Base-by-base conservation (phyloP, 2,113 vertebrate species). In the Campylomormyrus tamandua region DNA sequence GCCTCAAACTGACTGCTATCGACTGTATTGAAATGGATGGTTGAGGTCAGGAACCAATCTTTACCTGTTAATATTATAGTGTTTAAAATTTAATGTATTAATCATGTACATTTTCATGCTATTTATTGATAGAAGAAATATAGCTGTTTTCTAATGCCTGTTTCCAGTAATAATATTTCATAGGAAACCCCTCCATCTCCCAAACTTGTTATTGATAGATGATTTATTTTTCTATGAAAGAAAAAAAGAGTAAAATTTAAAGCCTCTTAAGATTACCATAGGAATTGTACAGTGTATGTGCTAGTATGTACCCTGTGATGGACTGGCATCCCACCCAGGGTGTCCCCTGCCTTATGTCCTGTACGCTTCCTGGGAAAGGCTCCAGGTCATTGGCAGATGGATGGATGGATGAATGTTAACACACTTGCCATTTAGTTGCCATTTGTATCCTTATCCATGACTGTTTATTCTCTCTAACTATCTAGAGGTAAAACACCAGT, bases 21-120 rank as follows among this genome's bases (percentile, higher is more conserved):
- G 74, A 80, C 74, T 80, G 13, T 80, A 80, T 80, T 80, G 74
- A 80, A 80, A 80, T 80, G 31, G 74, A 80, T 80, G 74, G 74
- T 42, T 15, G 15, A 42, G 42, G 74, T 5, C 35, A 42, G 35
- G 74, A 80, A 80, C 31, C 74, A 80, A 42, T 42, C 74, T 80
- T 80, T 80, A 80, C 74, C 31, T 42, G 31, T 80, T 80, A 80
- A 80, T 80, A 80, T 80, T 80, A 80, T 80, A 80, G 74, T 80
- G 74, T 80, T 80, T 80, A 80, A 80, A 80, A 80, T 39, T 80
- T 80, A 17, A 80, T 80, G 39, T 42, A 80, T 80, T 80, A 80
- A 80, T 80, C 74, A 80, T 80, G 35, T 8, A 80, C 15, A 19
- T 80, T 80, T 80, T 80, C 74, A 39, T 80, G 74, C 74, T 39